A percentile compares a stretch with the other conserved stretches of the same genome.
Conservation (phyloP, 2,888 invertebrate genomes). For the Atrina japonica region DNA sequence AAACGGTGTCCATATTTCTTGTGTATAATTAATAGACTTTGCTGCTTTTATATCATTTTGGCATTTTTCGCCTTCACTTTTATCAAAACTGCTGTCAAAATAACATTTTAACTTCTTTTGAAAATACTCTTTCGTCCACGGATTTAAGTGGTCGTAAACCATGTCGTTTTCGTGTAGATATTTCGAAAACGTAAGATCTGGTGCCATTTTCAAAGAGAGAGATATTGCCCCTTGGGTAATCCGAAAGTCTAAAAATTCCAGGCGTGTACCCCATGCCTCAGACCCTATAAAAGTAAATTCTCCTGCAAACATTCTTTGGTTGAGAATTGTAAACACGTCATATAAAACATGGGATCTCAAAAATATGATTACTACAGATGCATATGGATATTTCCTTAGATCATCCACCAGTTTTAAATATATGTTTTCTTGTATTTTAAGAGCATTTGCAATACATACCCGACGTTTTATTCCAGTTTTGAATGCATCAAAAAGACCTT, state of each 20-base stretch:
- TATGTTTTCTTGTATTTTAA: slow-evolving; percentile 34
- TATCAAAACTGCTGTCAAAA: slow-evolving; percentile 32
- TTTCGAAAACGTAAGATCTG: slow-evolving; percentile 6
- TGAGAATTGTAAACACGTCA: slow-evolving; percentile 35
- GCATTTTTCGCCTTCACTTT: slow-evolving; percentile 13
- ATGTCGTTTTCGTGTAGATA: neutral
- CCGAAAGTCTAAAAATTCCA: slow-evolving; percentile 17
- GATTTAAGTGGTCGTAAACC: slow-evolving; percentile 2
- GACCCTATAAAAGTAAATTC: slow-evolving; percentile 54
- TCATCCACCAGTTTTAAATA: slow-evolving; percentile 21
- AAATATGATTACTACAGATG: slow-evolving; percentile 48
- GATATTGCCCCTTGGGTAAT: slow-evolving; percentile 42
- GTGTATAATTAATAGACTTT: slow-evolving; percentile 5
- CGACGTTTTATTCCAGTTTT: slow-evolving; percentile 1
- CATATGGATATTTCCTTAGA: slow-evolving; percentile 38
- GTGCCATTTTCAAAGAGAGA: slow-evolving; percentile 27
- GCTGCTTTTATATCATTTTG: neutral
- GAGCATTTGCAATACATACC: slow-evolving; percentile 47
- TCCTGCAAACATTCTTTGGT: slow-evolving; percentile 28
- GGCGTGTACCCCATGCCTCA: slow-evolving; percentile 52
- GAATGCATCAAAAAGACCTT: slow-evolving; percentile 47
- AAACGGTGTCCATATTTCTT: slow-evolving; percentile 29
- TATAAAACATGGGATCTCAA: slow-evolving; percentile 41
- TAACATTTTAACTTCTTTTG: slow-evolving; percentile 23
- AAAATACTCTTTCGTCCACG: slow-evolving; percentile 21